phyloP scores from a whole-genome alignment of 2,113 vertebrate species.

The Riparia riparia region DNA sequence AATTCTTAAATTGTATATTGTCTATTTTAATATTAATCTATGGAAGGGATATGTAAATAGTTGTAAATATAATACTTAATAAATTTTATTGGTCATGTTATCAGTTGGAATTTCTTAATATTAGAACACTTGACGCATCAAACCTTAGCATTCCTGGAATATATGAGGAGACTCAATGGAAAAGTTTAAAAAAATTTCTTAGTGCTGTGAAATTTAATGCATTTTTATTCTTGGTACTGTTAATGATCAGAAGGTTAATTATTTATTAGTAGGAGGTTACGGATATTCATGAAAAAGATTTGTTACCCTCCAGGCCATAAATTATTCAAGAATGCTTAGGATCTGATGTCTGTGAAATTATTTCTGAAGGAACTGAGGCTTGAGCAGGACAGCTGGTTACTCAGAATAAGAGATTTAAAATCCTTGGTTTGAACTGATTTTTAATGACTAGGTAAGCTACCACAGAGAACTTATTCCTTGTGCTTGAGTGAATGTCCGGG shows the following conservation, averaged over 20 bases:
- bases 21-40: conserved; percentile 99
- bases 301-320: conserved; percentile 27
- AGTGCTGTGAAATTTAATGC: neutral
- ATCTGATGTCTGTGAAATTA: conserved; percentile 46
- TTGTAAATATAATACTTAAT: conserved; percentile 99
- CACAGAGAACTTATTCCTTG: neutral
- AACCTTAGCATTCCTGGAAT: conserved; percentile 27
- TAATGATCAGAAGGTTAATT: conserved; percentile 8
- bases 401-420: neutral
- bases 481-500: neutral
- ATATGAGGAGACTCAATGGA: neutral
- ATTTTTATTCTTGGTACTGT: neutral
- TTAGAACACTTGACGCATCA: conserved; percentile 42
- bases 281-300: conserved; percentile 51
- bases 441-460: neutral
- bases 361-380: neutral
- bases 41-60: conserved; percentile 94
- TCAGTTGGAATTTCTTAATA: conserved; percentile 71
- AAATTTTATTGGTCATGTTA: conserved; percentile 99
- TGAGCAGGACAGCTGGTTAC: neutral
- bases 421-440: neutral
- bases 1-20: conserved; percentile 96
- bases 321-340: conserved; percentile 56
- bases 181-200: neutral
- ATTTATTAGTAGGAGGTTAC: conserved; percentile 63